These are phyloP conservation scores for Acanthurus leucopareius DNA, from an alignment of 2,797 vertebrate genomes.

Conservation along the genomic window DNA sequence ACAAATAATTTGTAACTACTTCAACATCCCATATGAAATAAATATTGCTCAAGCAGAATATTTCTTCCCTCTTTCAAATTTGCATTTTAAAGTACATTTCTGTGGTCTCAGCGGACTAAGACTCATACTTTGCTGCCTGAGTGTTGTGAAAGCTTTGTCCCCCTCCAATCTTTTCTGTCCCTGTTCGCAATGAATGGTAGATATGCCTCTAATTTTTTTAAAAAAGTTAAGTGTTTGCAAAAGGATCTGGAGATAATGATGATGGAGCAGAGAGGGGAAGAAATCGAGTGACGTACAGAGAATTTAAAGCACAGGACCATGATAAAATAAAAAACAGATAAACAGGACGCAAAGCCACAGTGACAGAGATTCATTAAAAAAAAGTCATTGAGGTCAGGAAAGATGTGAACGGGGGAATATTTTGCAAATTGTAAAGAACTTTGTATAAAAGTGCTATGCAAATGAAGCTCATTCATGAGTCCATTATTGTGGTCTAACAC, in stretches of 20 bases:
- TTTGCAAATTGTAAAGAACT: conserved; percentile 1
- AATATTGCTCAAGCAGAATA: not conserved
- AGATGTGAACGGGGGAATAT: conserved; percentile 4
- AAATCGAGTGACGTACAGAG: not conserved
- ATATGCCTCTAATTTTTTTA: not conserved
- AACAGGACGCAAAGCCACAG: not conserved
- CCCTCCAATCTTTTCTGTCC: not conserved
- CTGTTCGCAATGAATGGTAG: not conserved
- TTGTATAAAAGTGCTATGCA: not conserved
- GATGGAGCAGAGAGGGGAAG: not conserved
- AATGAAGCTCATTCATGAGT: conserved; percentile 8
- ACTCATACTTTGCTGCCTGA: not conserved
- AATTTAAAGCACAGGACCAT: not conserved
- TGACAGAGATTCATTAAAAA: not conserved
- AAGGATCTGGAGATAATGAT: not conserved
- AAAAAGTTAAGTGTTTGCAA: not conserved
- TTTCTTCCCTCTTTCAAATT: not conserved
- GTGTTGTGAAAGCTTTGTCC: not conserved
- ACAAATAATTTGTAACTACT: not conserved
- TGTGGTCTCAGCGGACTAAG: not conserved
- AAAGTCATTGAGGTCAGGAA: not conserved
- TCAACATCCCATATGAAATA: not conserved
- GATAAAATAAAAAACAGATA: not conserved
- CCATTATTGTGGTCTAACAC: not conserved
- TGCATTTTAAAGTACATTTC: not conserved